phyloP scores from a whole-genome alignment of 1,140 invertebrate species.

The Drosophila suzukii region DNA sequence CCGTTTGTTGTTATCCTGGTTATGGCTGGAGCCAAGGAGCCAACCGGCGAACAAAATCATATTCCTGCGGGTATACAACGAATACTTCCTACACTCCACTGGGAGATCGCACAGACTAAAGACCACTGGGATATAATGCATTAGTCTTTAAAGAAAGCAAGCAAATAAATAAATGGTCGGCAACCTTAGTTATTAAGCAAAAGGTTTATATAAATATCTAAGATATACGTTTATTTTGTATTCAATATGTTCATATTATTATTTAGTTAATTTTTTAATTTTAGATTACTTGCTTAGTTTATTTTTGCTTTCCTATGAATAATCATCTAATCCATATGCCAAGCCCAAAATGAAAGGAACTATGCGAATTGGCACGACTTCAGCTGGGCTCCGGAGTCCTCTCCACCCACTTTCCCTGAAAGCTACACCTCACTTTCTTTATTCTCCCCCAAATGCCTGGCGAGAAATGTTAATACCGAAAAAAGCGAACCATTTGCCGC shows the following conservation, averaged over 20 bases:
- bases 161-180: too few species aligned
- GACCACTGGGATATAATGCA: neutral
- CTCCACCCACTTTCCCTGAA: neutral
- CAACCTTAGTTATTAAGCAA: too few species aligned
- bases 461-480: slow-evolving; percentile 79
- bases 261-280: neutral
- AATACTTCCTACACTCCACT: slow-evolving; percentile 35
- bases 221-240: too few species aligned
- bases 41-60: slow-evolving; percentile 22
- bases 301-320: neutral
- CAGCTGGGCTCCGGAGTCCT: slow-evolving; percentile 26
- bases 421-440: slow-evolving; percentile 1
- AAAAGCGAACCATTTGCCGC: slow-evolving; percentile 80
- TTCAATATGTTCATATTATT: neutral
- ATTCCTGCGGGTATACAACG: slow-evolving; percentile 8
- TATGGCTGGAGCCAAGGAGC: slow-evolving; percentile 48
- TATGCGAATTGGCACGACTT: slow-evolving; percentile 74
- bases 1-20: slow-evolving; percentile 61
- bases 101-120: slow-evolving; percentile 22
- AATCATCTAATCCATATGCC: slow-evolving; percentile 9
- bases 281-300: neutral
- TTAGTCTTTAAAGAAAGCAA: neutral
- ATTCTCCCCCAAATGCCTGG: slow-evolving; percentile 21
- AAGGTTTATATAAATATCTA: too few species aligned
- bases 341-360: slow-evolving; percentile 14